These are phyloP conservation scores for Chauna torquata DNA, from an alignment of 2,113 vertebrate species.

Conservation along the genomic window DNA sequence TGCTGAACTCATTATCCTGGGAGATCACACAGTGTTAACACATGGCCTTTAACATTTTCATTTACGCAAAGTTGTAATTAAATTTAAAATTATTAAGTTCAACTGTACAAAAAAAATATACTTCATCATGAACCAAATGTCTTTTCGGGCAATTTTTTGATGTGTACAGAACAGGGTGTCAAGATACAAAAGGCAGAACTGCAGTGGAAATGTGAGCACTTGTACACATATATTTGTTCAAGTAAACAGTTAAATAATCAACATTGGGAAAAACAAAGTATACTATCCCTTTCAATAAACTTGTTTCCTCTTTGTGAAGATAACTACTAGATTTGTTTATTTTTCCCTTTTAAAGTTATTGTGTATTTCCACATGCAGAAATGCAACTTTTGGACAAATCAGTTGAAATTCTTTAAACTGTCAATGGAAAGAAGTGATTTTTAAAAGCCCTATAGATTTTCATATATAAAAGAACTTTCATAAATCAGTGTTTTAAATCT, in stretches of 20 bases:
- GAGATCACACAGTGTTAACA: background rate
- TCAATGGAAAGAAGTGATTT: background rate
- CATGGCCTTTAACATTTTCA: background rate
- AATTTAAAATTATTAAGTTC: background rate
- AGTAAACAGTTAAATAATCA: background rate
- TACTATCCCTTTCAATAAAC: background rate
- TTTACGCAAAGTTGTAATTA: background rate
- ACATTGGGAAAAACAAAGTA: background rate
- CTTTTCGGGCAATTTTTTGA: background rate
- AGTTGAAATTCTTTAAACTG: background rate
- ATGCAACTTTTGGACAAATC: background rate
- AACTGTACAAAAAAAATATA: background rate
- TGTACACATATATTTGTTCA: background rate
- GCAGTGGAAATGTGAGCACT: background rate
- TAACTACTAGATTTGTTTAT: background rate
- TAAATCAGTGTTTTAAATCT: background rate
- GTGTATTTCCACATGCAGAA: background rate
- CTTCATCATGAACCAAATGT: background rate
- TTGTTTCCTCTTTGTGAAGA: background rate
- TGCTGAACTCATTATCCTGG: slow-evolving; percentile 41
- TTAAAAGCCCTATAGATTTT: background rate
- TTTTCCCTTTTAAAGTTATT: background rate
- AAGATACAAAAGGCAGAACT: background rate
- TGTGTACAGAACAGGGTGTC: background rate
- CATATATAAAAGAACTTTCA: background rate